These are phyloP conservation scores for Trachurus trachurus DNA, from an alignment of 2,797 vertebrate species.

Conservation along the genomic window DNA sequence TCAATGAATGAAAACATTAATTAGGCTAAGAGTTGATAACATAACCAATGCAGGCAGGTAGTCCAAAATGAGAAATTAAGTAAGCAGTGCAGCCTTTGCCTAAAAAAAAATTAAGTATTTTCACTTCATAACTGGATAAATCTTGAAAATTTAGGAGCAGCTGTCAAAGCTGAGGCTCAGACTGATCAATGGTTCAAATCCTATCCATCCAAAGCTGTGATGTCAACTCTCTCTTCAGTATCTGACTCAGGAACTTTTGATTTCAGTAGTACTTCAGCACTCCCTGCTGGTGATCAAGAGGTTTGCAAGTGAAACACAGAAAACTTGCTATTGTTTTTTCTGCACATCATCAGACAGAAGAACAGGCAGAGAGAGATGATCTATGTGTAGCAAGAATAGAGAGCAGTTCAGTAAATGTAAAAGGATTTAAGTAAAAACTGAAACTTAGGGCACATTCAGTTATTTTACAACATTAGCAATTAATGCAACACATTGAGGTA, in stretches of 20 bases:
- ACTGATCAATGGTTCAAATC: conserved; percentile 19
- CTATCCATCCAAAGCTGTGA: conserved; percentile 4
- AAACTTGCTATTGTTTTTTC: neutral
- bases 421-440: conserved; percentile 60
- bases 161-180: conserved; percentile 27
- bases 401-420: conserved; percentile 37
- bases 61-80: too few species aligned
- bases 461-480: conserved; percentile 62
- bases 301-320: conserved; percentile 27
- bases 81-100: too few species aligned
- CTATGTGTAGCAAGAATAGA: neutral
- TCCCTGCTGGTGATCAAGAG: conserved; percentile 60
- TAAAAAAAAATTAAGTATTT: neutral
- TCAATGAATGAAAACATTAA: too few species aligned
- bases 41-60: too few species aligned
- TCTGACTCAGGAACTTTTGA: conserved; percentile 5
- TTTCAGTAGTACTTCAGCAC: conserved; percentile 38
- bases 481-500: conserved; percentile 77
- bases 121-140: neutral
- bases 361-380: neutral
- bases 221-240: conserved; percentile 11
- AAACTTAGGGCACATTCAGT: conserved; percentile 60
- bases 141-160: conserved; percentile 11
- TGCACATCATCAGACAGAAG: conserved; percentile 7
- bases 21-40: too few species aligned